These are phyloP conservation scores for Athalia circularis DNA, from an alignment of 2,888 invertebrate genomes.

Conservation along the genomic window DNA sequence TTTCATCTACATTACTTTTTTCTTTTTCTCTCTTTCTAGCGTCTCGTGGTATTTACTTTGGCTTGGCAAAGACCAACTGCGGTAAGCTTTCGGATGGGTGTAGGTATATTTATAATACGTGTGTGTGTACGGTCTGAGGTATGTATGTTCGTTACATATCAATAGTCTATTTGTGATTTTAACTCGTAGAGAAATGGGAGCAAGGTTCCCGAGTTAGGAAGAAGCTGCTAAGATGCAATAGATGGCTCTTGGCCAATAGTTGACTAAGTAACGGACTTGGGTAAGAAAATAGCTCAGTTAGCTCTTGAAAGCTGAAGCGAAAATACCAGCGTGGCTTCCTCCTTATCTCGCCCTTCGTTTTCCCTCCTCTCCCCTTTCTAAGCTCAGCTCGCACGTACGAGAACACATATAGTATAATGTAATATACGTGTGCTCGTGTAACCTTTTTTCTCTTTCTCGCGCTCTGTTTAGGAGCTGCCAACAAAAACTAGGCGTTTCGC, in stretches of 20 bases:
- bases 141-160: conserved; percentile 5
- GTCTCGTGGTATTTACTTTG: conserved; percentile 28
- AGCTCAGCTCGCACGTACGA: not conserved
- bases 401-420: not conserved
- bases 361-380: conserved; percentile 15
- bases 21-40: conserved; percentile 3
- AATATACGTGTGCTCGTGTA: not conserved
- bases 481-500: conserved; percentile 30
- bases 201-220: conserved; percentile 74
- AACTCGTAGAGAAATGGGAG: conserved; percentile 71
- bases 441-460: not conserved
- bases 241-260: conserved; percentile 70
- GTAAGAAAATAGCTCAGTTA: conserved; percentile 70
- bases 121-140: not conserved
- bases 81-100: conserved; percentile 28
- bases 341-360: conserved; percentile 40
- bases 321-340: conserved; percentile 32
- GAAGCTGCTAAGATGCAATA: conserved; percentile 72
- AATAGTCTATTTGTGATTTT: conserved; percentile 64
- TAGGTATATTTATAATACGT: not conserved
- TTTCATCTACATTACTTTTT: not conserved
- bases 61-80: conserved; percentile 20
- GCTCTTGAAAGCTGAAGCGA: conserved; percentile 50
- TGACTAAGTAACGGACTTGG: conserved; percentile 68
- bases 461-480: conserved; percentile 23